A percentile compares a stretch with the other conserved stretches of the same genome.
Conservation (phyloP, 1,140 invertebrate genomes). For the Aphis gossypii region DNA sequence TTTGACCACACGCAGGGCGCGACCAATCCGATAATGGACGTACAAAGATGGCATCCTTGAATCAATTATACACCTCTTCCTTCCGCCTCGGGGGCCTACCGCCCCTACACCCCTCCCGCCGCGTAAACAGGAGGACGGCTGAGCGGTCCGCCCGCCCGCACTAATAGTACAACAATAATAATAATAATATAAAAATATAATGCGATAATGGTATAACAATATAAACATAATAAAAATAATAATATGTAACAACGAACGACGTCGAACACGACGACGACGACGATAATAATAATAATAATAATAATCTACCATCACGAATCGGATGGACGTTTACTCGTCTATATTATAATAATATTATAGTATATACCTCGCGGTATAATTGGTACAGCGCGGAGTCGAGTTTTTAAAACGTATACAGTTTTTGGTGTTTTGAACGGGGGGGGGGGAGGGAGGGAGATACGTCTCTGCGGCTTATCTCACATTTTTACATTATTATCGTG, state of each 20-base stretch:
- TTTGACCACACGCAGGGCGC: slow-evolving; percentile 57
- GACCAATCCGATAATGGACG: slow-evolving; percentile 58
- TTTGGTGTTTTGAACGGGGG: too few species aligned
- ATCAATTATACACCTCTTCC: slow-evolving; percentile 58
- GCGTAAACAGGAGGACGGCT: background rate
- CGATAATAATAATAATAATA: background rate
- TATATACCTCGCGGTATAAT: background rate
- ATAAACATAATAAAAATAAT: slow-evolving; percentile 22
- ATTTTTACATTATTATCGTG: too few species aligned
- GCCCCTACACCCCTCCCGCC: background rate
- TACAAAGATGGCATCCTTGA: slow-evolving; percentile 58
- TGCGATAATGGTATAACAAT: slow-evolving; percentile 16
- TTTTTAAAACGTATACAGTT: background rate
- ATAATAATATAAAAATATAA: background rate
- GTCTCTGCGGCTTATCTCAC: too few species aligned
- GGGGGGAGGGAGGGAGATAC: too few species aligned
- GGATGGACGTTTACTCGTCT: slow-evolving; percentile 44
- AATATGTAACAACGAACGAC: background rate
- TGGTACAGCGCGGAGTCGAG: background rate
- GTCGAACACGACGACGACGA: background rate
- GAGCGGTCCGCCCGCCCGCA: background rate
- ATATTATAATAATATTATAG: background rate
- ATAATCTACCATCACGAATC: slow-evolving; percentile 49
- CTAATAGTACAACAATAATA: slow-evolving; percentile 16
- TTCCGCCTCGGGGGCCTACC: slow-evolving; percentile 44